phyloP scores from a whole-genome alignment of 64 coral and sea anemone genomes.

The Pocillopora damicornis region DNA sequence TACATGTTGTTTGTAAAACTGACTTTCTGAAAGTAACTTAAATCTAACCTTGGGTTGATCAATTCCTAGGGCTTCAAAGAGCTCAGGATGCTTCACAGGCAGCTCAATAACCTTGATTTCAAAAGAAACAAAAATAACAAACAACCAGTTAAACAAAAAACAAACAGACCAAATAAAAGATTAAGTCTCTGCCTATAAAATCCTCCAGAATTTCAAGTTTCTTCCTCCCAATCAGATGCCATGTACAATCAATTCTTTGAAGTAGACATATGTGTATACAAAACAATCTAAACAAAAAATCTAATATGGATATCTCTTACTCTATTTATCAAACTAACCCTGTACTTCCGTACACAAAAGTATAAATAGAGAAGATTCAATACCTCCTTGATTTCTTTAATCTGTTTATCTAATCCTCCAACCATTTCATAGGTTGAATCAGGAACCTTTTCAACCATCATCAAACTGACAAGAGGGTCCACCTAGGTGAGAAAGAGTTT shows the following conservation, averaged over 20 bases:
- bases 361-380: not conserved
- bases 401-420: slow-evolving; percentile 97
- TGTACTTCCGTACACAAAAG: not conserved
- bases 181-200: not conserved
- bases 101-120: slow-evolving; percentile 85
- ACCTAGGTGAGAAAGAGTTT: slow-evolving; percentile 48
- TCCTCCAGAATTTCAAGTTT: too few relatives aligned
- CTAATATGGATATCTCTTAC: too few relatives aligned
- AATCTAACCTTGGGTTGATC: slow-evolving; percentile 89
- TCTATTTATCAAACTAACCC: too few relatives aligned
- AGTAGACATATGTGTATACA: too few relatives aligned
- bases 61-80: slow-evolving; percentile 99
- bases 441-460: slow-evolving; percentile 99
- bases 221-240: too few relatives aligned
- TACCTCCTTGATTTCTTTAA: slow-evolving; percentile 99
- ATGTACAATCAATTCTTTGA: too few relatives aligned
- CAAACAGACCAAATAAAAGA: not conserved
- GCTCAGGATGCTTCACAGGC: slow-evolving; percentile 96
- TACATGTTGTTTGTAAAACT: not conserved
- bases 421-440: slow-evolving; percentile 99
- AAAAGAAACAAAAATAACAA: not conserved
- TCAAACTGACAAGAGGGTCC: slow-evolving; percentile 97
- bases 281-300: too few relatives aligned
- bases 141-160: not conserved
- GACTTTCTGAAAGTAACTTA: not conserved